Evolutionary conservation across 2,888 invertebrate genomes (phyloP), one percentile per base, ranked within the genome.

Genomic region (Lamproptera curius): DNA sequence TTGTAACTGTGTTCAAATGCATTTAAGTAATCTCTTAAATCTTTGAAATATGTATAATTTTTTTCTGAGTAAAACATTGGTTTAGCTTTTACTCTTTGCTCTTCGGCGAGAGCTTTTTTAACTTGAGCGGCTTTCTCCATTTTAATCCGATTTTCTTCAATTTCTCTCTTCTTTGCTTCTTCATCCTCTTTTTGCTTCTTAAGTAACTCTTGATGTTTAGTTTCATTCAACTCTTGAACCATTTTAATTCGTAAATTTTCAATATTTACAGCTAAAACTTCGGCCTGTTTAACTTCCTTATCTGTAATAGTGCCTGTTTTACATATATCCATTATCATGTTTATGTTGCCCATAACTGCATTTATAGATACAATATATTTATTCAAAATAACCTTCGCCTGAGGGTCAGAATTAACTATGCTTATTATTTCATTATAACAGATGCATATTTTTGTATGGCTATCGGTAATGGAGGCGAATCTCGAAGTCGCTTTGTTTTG

Each of bases 1-100:
- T 89, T 89, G 52, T 92, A 92, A 39, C 81, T 83, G 34, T 82
- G 81, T 59, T 90, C 89, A 76, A 92, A 92, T 41, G 86, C 76
- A 13, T 89, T 79, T 43, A 93, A 80, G 58, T 90, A 90, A 1
- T 79, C 76, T 65, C 89, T 87, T 0, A 92, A 87, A 46, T 90
- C 84, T 38, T 83, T 66, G 69, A 90, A 94, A 45, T 89, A 80
- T 42, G 82, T 77, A 42, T 91, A 85, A 31, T 84, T 86, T 55
- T 64, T 73, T 23, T 57, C 40, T 13, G 86, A 83, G 86, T 90
- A 63, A 89, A 90, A 81, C 71, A 90, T 57, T 16, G 83, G 78
- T 64, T 55, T 63, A 59, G 53, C 23, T 54, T 56, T 55, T 52
- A 63, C 56, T 51, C 57, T 40, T 34, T 63, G 54, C 16, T 63